Evolutionary conservation across 2,888 invertebrate genomes (phyloP).

Genomic region (Scaptomyza caliginosa): DNA sequence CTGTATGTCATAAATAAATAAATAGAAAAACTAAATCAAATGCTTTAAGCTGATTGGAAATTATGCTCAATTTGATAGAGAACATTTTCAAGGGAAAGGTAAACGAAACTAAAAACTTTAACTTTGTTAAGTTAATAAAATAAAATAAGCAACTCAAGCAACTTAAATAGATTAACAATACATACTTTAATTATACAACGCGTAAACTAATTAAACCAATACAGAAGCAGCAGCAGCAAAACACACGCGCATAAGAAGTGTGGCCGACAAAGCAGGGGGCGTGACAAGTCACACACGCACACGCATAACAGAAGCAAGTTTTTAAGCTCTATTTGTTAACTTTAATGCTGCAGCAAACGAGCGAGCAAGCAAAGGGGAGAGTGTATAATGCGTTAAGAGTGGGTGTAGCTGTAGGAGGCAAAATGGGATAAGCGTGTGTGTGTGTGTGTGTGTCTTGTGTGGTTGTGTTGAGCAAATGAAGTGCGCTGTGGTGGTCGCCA

Average conservation of each 20-base stretch:
- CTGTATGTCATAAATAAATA: background rate
- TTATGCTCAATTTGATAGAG: background rate
- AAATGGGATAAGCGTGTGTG: background rate
- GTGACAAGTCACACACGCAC: slow-evolving; percentile 35
- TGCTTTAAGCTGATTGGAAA: background rate
- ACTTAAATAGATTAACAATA: slow-evolving; percentile 58
- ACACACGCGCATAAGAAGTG: slow-evolving; percentile 24
- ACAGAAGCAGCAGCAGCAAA: slow-evolving; percentile 5
- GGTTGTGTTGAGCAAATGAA: slow-evolving; percentile 52
- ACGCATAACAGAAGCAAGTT: slow-evolving; percentile 67
- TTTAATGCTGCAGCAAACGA: slow-evolving; percentile 57
- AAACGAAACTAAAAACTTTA: slow-evolving; percentile 3
- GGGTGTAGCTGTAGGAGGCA: background rate
- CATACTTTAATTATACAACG: slow-evolving; percentile 61
- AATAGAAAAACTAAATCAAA: too few species aligned
- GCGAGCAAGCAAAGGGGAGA: slow-evolving; percentile 2
- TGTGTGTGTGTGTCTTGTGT: slow-evolving; percentile 12
- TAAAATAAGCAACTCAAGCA: slow-evolving; percentile 36
- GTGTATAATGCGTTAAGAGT: slow-evolving; percentile 17
- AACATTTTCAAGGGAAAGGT: background rate
- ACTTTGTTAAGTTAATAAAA: slow-evolving; percentile 43
- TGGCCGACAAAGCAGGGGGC: slow-evolving; percentile 18
- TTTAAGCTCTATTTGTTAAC: slow-evolving; percentile 75
- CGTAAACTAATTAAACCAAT: slow-evolving; percentile 69
- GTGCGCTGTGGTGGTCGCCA: slow-evolving; percentile 40